Conservation (phyloP, 2,113 vertebrate genomes). For the Boulengeromyrus knoepffleri region DNA sequence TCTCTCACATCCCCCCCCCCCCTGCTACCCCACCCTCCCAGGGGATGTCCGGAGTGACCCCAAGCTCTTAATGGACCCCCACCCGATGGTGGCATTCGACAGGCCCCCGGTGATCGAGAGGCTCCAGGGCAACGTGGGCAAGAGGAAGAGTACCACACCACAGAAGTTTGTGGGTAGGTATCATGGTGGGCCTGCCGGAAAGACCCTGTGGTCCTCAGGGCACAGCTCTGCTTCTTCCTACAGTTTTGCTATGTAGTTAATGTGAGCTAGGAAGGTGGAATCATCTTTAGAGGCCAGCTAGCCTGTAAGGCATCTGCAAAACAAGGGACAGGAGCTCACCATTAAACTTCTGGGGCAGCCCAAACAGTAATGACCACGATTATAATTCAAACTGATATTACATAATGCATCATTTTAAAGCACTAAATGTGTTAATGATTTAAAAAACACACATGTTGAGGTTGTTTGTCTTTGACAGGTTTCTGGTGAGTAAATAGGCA, state of each 20-base stretch:
- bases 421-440: neutral
- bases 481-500: neutral
- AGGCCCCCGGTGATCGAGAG: slow-evolving; percentile 96
- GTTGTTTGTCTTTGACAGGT: neutral
- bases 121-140: slow-evolving; percentile 88
- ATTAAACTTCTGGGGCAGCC: neutral
- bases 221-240: neutral
- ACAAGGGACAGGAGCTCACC: neutral
- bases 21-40: slow-evolving; percentile 53
- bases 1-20: neutral
- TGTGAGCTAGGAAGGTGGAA: neutral
- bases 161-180: slow-evolving; percentile 98
- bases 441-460: neutral
- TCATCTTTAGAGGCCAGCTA: neutral
- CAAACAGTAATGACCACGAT: neutral
- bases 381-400: neutral
- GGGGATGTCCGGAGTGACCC: slow-evolving; percentile 83
- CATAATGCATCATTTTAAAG: neutral
- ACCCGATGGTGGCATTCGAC: slow-evolving; percentile 79
- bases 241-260: neutral
- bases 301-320: neutral
- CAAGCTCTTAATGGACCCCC: slow-evolving; percentile 76
- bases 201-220: neutral
- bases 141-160: slow-evolving; percentile 98
- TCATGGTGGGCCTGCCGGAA: neutral